Base-by-base conservation (phyloP, 2,888 invertebrate genomes). In the Harpagoxenus sublaevis region DNA sequence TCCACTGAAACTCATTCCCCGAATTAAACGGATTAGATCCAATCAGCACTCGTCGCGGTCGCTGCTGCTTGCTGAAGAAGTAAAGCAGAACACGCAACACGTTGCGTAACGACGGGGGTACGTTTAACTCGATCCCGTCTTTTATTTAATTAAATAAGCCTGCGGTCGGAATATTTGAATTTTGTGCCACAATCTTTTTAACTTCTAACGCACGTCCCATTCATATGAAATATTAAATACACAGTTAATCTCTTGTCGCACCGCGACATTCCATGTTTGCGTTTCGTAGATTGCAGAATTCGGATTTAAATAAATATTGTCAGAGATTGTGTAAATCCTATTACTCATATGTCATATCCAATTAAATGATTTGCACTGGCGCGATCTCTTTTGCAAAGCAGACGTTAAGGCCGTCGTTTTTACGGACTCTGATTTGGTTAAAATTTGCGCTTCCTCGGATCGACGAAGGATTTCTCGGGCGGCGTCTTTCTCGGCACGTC, bases 21-120 rank as follows among this genome's bases (percentile, higher is more conserved):
- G 92, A 93, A 93, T 94, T 93, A 94, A 94, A 94, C 92, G 92
- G 93, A 94, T 94, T 93, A 94, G 91, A 93, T 92, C 92, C 93
- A 94, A 94, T 94, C 93, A 93, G 92, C 93, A 90, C 91, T 88
- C 88, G 77, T 78, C 84, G 86, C 83, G 86, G 82, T 73, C 86
- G 85, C 68, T 57, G 74, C 48, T 65, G 65, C 74, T 63, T 39
- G 75, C 39, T 28, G 77, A 42, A 78, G 79, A 83, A 77, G 71
- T 48, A 51, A 77, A 51, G 48, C 31, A 45, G 68, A 60, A 60
- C 71, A 62, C 73, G 87, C 88, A 87, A 89, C 87, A 84, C 84
- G 88, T 89, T 83, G 84, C 57, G 60, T 82, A 51, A 79, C 53
- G 75, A 28, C 35, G 57, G 51, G n/a, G 28, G 74, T 74, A 83